Conservation (phyloP, 2,797 vertebrate genomes). For the Eulemur coronatus region DNA sequence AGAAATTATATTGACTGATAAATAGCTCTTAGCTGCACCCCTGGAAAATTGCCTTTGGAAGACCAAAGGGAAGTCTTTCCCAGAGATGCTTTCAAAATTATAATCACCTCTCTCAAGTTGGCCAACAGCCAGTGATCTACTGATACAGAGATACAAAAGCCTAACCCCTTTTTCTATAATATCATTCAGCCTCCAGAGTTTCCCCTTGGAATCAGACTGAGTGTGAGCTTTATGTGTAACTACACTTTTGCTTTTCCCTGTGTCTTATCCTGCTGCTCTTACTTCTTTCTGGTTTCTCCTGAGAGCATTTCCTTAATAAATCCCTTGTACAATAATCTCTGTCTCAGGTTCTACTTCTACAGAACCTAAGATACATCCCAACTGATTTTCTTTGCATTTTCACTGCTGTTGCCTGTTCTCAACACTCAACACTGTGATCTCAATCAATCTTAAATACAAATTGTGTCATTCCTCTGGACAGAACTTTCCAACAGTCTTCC, state of each 20-base stretch:
- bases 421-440: neutral
- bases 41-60: neutral
- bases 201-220: neutral
- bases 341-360: neutral
- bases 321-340: neutral
- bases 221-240: neutral
- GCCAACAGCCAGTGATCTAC: neutral
- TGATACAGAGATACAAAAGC: neutral
- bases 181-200: neutral
- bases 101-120: fast-evolving
- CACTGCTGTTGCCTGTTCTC: neutral
- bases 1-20: neutral
- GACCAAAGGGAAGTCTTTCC: neutral
- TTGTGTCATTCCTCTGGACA: neutral
- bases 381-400: neutral
- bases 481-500: neutral
- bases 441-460: neutral
- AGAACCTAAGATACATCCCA: neutral
- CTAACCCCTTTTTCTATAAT: neutral
- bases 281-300: neutral
- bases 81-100: neutral
- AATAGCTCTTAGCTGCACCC: neutral
- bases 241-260: neutral
- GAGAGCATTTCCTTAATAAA: neutral
- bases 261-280: neutral